Conservation (phyloP, 30 jellyfish, hydroid and myxozoan species). For the Chrysaora quinquecirrha region DNA sequence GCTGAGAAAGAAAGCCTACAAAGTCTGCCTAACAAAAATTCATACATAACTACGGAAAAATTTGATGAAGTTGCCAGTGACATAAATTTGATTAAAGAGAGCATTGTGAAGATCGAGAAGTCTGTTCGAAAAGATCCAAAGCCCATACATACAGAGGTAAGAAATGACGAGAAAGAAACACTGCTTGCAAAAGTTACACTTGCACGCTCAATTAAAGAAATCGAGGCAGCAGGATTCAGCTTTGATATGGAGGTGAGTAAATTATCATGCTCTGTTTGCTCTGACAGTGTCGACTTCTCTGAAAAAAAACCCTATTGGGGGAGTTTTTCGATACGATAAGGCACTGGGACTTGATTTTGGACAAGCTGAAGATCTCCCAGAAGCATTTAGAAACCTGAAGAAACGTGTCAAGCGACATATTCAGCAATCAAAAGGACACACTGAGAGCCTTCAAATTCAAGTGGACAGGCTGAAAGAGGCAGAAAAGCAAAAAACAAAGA, state of each 20-base stretch:
- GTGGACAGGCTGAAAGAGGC: conserved; percentile 7
- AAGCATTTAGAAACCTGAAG: conserved; percentile 51
- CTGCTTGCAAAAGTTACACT: conserved; percentile 55
- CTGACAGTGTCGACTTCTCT: conserved; percentile 40
- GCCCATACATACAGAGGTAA: conserved; percentile 40
- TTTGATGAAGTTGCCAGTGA: conserved; percentile 2
- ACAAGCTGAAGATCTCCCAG: conserved; percentile 28
- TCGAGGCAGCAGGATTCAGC: conserved; percentile 47
- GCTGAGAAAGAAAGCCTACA: conserved; percentile 41
- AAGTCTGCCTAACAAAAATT: conserved; percentile 30
- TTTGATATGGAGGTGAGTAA: conserved; percentile 10
- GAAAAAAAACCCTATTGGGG: conserved; percentile 48
- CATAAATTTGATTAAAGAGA: not conserved
- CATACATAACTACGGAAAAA: conserved; percentile 23
- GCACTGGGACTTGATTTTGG: conserved; percentile 31
- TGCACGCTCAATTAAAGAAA: conserved; percentile 51
- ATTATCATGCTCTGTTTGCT: conserved; percentile 34
- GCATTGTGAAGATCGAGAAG: conserved; percentile 46
- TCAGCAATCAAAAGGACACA: not conserved
- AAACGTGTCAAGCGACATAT: conserved; percentile 19
- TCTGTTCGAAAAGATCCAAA: conserved; percentile 41
- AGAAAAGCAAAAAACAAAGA: not conserved
- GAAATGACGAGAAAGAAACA: conserved; percentile 27
- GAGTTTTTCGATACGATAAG: conserved; percentile 40
- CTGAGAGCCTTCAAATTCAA: conserved; percentile 2